Evolutionary conservation across 2,113 vertebrate species (phyloP), one percentile per base, ranked within the genome.

Genomic region (Ciconia boyciana): DNA sequence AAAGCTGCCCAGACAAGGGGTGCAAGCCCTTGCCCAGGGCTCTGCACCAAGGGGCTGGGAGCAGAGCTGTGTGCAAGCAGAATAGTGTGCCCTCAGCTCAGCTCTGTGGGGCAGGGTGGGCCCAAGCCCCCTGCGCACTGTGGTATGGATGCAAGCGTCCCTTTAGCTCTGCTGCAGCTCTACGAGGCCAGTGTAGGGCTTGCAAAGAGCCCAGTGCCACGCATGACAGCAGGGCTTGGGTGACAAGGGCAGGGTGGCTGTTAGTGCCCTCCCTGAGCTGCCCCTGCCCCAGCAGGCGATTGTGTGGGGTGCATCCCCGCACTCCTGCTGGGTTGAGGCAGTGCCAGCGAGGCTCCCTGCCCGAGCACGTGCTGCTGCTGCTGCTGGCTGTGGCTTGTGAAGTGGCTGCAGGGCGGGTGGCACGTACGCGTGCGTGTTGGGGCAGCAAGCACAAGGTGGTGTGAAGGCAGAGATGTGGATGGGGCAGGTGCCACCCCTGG

Each of bases 21-120:
- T n/a, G 60, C 2, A 24, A 64, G 57, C 15, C 22, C 57, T 71
- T 1, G 0, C 10, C 9, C 2, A 0, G 12, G 15, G 18, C 39
- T 57, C 14, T 51, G 43, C 19, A 11, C 13, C 3, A 3, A 54
- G 15, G 61, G 24, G 2, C 7, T 4, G 10, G 85, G 48, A 72
- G 68, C 46, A 69, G 76, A 94, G 70, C 60, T 78, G 20, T 14
- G 34, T 61, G 19, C 58, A 21, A 83, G 64, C 16, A 75, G 39
- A n/a, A 64, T 1, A 14, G 9, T 1, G 0, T 5, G 11, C 16
- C 19, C 29, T 7, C 19, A 16, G 31, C 57, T 76, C 51, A 3
- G 21, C 5, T 55, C 13, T 20, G 28, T 19, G 39, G 57, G 58
- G 39, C 46, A 18, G 41, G 31, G 19, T 48, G 41, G 17, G 6